Evolutionary conservation across 2,888 invertebrate genomes (phyloP).

Genomic region (Hyppa rectilinea): DNA sequence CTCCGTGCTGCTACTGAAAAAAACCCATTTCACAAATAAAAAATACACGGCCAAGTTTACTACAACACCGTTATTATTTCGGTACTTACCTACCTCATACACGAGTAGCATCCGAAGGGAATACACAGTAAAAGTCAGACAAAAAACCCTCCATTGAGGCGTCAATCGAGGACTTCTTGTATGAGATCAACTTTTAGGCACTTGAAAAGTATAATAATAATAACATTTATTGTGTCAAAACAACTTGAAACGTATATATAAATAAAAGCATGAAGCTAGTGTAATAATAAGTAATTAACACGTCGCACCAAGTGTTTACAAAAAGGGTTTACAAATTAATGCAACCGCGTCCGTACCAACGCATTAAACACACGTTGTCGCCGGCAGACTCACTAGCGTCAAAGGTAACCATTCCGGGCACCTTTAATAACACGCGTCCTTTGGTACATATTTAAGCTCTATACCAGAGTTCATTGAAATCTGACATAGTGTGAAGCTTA

Average conservation of each 20-base stretch:
- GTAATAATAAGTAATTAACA: too few species aligned
- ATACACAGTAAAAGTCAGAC: not conserved
- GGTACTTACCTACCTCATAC: too few species aligned
- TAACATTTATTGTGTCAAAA: too few species aligned
- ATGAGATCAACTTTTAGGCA: not conserved
- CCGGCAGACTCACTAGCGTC: not conserved
- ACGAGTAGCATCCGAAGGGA: not conserved
- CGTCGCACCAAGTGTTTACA: not conserved
- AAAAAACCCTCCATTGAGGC: not conserved
- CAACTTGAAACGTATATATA: too few species aligned
- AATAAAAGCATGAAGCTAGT: too few species aligned
- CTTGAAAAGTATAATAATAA: too few species aligned
- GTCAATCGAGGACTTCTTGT: constrained; percentile 12
- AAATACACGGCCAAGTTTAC: too few species aligned
- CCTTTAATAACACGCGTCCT: not conserved
- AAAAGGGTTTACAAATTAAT: not conserved
- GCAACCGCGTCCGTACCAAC: not conserved
- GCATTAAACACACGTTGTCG: not conserved
- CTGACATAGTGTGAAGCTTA: not conserved
- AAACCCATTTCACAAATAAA: too few species aligned
- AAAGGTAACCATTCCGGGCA: not conserved
- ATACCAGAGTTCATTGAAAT: not conserved
- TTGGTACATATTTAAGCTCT: not conserved
- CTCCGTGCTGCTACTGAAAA: too few species aligned
- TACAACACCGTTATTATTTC: too few species aligned